Conservation (phyloP, 2,797 vertebrate species). For the Chrysocyon brachyurus region DNA sequence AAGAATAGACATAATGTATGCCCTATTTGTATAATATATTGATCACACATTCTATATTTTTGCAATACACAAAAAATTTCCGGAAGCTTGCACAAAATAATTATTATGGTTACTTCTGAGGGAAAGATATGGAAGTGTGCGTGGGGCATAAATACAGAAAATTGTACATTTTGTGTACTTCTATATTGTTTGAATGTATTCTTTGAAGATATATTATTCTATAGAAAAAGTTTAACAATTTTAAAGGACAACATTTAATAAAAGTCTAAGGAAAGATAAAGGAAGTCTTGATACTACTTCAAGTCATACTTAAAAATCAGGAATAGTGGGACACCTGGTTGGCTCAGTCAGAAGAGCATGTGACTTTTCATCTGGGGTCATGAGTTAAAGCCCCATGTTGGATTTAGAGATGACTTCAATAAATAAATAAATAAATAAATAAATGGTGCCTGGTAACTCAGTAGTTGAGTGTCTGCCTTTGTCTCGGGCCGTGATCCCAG, state of each 20-base stretch:
- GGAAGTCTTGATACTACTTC: background rate
- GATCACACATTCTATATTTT: background rate
- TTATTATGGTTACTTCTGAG: background rate
- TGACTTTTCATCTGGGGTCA: background rate
- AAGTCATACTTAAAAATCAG: slow-evolving; percentile 26
- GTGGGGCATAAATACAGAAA: background rate
- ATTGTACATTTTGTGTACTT: background rate
- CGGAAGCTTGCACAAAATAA: background rate
- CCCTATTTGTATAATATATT: background rate
- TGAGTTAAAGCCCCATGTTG: background rate
- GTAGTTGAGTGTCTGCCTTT: too few relatives aligned
- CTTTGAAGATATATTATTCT: background rate
- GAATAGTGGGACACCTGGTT: background rate
- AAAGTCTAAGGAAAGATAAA: background rate
- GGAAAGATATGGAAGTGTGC: background rate
- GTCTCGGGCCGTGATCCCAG: too few relatives aligned
- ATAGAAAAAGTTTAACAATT: background rate
- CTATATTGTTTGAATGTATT: background rate
- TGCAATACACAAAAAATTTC: background rate
- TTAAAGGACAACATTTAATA: background rate
- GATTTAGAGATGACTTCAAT: background rate
- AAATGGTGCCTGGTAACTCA: background rate
- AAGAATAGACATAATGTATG: background rate
- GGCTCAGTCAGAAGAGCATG: background rate
- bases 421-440: background rate